Evolutionary conservation across 2,113 vertebrate species (phyloP).

Genomic region (Crotalus viridis): DNA sequence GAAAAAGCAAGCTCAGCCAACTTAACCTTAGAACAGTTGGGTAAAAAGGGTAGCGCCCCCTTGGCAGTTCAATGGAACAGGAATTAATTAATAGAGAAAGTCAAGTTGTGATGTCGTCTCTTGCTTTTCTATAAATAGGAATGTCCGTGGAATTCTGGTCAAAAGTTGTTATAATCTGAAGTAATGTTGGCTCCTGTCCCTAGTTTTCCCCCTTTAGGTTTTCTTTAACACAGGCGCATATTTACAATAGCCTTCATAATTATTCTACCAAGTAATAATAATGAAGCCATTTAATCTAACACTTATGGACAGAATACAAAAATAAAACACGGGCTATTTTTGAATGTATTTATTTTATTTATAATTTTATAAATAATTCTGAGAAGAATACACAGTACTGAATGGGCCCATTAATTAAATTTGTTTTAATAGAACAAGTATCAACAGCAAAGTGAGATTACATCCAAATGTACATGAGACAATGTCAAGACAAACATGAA

Average conservation of each 20-base stretch:
- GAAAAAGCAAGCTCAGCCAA: not conserved
- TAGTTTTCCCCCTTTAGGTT: not conserved
- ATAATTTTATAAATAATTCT: not conserved
- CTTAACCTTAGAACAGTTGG: not conserved
- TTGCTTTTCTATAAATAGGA: not conserved
- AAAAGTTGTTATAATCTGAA: not conserved
- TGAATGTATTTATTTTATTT: not conserved
- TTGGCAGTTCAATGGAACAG: not conserved
- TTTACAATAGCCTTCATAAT: not conserved
- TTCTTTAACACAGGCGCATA: not conserved
- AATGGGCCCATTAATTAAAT: not conserved
- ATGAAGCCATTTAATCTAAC: not conserved
- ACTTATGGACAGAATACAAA: not conserved
- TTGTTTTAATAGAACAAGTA: not conserved
- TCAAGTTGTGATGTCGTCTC: not conserved
- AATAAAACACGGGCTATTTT: not conserved
- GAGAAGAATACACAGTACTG: not conserved
- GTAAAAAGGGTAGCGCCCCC: not conserved
- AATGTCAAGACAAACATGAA: not conserved
- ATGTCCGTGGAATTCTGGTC: not conserved
- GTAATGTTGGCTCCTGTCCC: not conserved
- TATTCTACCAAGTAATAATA: conserved; percentile 16
- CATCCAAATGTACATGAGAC: not conserved
- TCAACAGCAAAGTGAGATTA: not conserved
- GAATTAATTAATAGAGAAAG: not conserved